phyloP scores from a whole-genome alignment of 2,113 vertebrate genomes.

The Dolichallabes microphthalmus region DNA sequence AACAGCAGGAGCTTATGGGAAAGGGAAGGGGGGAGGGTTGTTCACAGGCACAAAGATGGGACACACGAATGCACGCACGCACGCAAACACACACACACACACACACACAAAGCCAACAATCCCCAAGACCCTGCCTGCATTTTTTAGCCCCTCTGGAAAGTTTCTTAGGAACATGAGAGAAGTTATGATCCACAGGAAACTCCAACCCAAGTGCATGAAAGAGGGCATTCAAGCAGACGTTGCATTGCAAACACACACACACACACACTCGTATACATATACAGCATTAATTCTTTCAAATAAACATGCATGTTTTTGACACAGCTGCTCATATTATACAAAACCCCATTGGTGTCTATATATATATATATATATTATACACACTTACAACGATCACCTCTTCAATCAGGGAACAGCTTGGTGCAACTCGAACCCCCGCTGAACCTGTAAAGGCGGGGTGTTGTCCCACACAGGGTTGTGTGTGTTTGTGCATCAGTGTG shows the following conservation, averaged over 20 bases:
- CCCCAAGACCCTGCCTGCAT: slow-evolving; percentile 50
- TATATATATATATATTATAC: not conserved
- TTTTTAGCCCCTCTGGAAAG: slow-evolving; percentile 56
- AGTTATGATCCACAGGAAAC: slow-evolving; percentile 55
- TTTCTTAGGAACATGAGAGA: slow-evolving; percentile 61
- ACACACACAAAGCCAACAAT: slow-evolving; percentile 47
- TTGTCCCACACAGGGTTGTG: slow-evolving; percentile 17
- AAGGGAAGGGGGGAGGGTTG: slow-evolving; percentile 50
- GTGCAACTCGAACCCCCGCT: slow-evolving; percentile 9
- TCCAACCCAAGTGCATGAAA: slow-evolving; percentile 29
- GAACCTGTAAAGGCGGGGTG: slow-evolving; percentile 21
- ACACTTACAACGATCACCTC: slow-evolving; percentile 1
- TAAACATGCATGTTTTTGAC: slow-evolving; percentile 11
- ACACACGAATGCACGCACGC: slow-evolving; percentile 43
- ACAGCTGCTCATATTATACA: slow-evolving; percentile 7
- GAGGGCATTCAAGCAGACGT: slow-evolving; percentile 47
- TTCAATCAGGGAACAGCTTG: slow-evolving; percentile 4
- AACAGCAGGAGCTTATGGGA: slow-evolving; percentile 53
- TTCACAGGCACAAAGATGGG: slow-evolving; percentile 50
- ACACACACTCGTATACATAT: not conserved
- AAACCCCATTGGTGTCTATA: not conserved
- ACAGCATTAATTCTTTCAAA: not conserved
- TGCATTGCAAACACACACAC: not conserved
- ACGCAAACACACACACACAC: slow-evolving; percentile 35
- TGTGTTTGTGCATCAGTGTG: slow-evolving; percentile 15